Conservation (phyloP, 2,113 vertebrate species). For the Miniopterus natalensis region DNA sequence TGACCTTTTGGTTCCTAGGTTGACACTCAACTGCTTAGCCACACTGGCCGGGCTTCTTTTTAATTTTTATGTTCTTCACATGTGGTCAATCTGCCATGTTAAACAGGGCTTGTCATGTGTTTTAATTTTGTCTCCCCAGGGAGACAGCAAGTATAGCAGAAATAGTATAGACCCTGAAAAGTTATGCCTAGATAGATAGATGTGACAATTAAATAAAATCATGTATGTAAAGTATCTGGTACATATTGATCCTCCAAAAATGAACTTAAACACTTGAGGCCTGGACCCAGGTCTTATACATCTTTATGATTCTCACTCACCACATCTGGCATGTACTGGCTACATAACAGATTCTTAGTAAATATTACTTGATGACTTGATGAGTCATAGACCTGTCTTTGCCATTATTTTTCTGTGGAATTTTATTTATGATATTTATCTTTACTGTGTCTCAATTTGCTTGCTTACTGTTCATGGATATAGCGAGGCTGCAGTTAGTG, state of each 20-base stretch:
- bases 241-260: neutral
- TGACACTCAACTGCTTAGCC: too few relatives aligned
- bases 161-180: conserved; percentile 1
- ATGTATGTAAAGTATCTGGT: neutral
- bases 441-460: conserved; percentile 1
- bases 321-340: neutral
- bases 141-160: conserved; percentile 1
- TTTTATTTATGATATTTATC: conserved; percentile 40
- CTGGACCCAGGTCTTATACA: neutral
- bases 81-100: neutral
- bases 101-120: neutral
- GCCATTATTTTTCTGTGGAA: conserved; percentile 26
- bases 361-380: neutral
- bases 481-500: neutral
- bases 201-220: neutral
- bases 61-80: conserved; percentile 23
- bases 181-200: neutral
- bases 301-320: neutral
- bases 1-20: too few relatives aligned
- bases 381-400: neutral
- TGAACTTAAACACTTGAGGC: neutral
- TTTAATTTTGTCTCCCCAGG: conserved; percentile 40
- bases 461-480: neutral
- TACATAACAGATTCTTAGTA: neutral
- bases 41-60: neutral